A percentile compares a stretch with the other conserved stretches of the same genome.
Evolutionary conservation across 2,113 vertebrate species (phyloP).

Genomic region (Pavo muticus): DNA sequence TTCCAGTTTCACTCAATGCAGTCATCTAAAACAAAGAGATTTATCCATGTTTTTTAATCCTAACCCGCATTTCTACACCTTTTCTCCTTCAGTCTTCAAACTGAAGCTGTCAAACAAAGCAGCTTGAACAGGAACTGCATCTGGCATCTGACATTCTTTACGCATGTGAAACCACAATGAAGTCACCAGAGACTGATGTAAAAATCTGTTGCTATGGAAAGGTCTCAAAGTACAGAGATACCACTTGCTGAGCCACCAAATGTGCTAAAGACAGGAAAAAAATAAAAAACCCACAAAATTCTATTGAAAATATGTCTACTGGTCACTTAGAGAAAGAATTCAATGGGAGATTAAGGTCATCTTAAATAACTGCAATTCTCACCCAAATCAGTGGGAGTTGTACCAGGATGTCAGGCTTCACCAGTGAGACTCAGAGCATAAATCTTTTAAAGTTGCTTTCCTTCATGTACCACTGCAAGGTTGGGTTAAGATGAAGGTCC

Average conservation of each 20-base stretch:
- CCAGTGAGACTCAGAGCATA: not conserved
- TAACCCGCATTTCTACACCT: not conserved
- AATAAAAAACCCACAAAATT: not conserved
- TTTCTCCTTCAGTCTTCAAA: not conserved
- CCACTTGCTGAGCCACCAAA: not conserved
- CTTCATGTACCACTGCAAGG: not conserved
- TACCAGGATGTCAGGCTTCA: not conserved
- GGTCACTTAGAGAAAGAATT: not conserved
- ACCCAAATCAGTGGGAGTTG: not conserved
- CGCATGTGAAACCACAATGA: conserved; percentile 7
- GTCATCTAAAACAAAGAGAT: not conserved
- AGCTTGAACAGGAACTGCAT: not conserved
- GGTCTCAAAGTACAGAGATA: not conserved
- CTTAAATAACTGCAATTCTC: not conserved
- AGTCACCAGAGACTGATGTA: conserved; percentile 7
- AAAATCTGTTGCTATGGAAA: conserved; percentile 6
- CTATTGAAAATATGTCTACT: not conserved
- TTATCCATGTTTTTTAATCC: not conserved
- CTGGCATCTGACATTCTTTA: not conserved
- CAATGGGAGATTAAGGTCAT: not conserved
- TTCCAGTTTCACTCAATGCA: not conserved
- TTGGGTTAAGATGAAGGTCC: not conserved
- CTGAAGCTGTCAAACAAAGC: not conserved
- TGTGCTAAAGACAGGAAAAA: not conserved
- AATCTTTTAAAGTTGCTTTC: not conserved